Base-by-base conservation (phyloP, 1,140 invertebrate species). In the Diabrotica undecimpunctata region DNA sequence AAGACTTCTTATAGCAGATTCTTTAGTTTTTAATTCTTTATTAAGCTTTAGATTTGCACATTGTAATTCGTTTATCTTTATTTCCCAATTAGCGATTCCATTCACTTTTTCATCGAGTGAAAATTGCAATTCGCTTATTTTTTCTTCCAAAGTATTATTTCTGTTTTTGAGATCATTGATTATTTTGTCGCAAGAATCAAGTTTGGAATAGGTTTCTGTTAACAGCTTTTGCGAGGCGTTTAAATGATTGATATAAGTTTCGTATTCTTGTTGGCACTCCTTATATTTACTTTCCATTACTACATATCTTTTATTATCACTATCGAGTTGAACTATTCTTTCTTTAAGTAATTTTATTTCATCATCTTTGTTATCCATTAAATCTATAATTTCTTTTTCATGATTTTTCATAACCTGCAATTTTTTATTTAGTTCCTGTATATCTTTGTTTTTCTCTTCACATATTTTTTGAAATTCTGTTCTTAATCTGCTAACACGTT, bases 1-100 rank as follows among this genome's bases (percentile, higher is more conserved):
- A 2, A 62, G 52, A 38, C 39, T 54, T 7, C n/a, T 62, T 54
- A 62, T 54, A 10, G 13, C 51, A 11, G 38, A 57, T 36, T 58
- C 13, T n/a, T 52, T 64, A n/a, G 10, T 35, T 38, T 46, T 56
- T 4, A 64, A 14, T 58, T 64, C 37, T 10, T 37, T 37, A n/a
- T 56, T 39, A 6, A 64, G 10, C 5, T 56, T 35, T n/a, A n/a
- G 8, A 46, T 46, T 46, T 3, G n/a, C n/a, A 6, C 41, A 46
- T n/a, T 46, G 41, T 46, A 46, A 46, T 46, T 46, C 41, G 8
- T 46, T 5, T 46, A 46, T 46, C n/a, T 10, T 46, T 5, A 46
- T n/a, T 8, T 46, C 41, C 41, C 8, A 8, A 2, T 4, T 8
- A n/a, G n/a, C n/a, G 8, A n/a, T n/a, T 5, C 41, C 41, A 46